These are phyloP conservation scores for Palythoa heliodiscus DNA, from an alignment of 92 coral and sea anemone genomes.

Conservation along the genomic window DNA sequence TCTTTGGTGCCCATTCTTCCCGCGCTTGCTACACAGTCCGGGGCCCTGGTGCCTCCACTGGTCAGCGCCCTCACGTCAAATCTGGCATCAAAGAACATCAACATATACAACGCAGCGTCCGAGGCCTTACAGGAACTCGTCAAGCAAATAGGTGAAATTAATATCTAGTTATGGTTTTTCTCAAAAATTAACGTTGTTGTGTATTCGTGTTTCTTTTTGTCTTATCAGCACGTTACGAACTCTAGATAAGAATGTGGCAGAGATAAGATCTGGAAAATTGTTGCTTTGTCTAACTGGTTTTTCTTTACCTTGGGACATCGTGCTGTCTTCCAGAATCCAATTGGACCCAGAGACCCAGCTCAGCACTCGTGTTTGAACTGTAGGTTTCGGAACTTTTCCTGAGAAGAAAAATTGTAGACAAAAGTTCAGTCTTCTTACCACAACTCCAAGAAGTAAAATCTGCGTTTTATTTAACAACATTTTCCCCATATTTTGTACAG, in stretches of 20 bases:
- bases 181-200: not conserved
- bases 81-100: constrained; percentile 90
- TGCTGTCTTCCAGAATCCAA: too few species aligned
- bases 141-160: constrained; percentile 72
- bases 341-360: too few species aligned
- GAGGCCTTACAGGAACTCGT: constrained; percentile 76
- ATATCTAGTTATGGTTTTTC: not conserved
- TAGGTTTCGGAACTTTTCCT: too few species aligned
- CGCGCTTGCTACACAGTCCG: constrained; percentile 70
- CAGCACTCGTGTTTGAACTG: too few species aligned
- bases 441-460: not conserved
- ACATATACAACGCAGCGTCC: constrained; percentile 73
- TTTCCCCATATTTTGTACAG: constrained; percentile 43
- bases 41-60: constrained; percentile 74
- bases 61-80: constrained; percentile 84
- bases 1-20: constrained; percentile 83
- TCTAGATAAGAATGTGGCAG: too few species aligned
- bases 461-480: not conserved
- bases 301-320: too few species aligned
- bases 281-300: too few species aligned
- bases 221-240: too few species aligned
- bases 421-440: not conserved
- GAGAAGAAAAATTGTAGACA: not conserved
- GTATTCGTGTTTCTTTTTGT: not conserved
- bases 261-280: too few species aligned